Percentiles rank a stretch among this genome's conserved stretches.
phyloP scores from a whole-genome alignment of 1,140 invertebrate species.

The Diorhabda sublineata region DNA sequence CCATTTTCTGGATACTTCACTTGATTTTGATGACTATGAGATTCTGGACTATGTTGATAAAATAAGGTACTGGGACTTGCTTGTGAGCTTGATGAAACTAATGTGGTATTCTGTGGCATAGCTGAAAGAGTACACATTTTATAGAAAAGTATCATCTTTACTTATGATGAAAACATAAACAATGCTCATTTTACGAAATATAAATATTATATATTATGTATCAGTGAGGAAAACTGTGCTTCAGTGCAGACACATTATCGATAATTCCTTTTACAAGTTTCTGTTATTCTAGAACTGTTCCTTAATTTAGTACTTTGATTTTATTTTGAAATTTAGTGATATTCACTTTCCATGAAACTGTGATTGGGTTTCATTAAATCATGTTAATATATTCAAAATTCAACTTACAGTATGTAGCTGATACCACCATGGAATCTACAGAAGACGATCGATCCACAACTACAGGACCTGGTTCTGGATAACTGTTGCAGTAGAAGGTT shows the following conservation, averaged over 20 bases:
- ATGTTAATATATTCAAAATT: too few relatives aligned
- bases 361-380: too few relatives aligned
- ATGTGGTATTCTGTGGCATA: slow-evolving; percentile 46
- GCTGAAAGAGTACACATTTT: slow-evolving; percentile 25
- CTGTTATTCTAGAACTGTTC: too few relatives aligned
- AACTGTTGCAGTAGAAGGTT: slow-evolving; percentile 88
- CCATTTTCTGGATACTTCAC: slow-evolving; percentile 79
- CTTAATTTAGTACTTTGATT: background rate
- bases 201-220: too few relatives aligned
- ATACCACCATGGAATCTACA: slow-evolving; percentile 53
- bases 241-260: too few relatives aligned
- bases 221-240: too few relatives aligned
- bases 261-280: too few relatives aligned
- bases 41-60: slow-evolving; percentile 51
- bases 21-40: slow-evolving; percentile 46
- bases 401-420: slow-evolving; percentile 59
- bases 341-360: too few relatives aligned
- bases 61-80: slow-evolving; percentile 50
- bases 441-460: slow-evolving; percentile 50
- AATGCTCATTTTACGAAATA: too few relatives aligned
- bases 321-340: too few relatives aligned
- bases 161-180: too few relatives aligned
- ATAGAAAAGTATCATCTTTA: too few relatives aligned
- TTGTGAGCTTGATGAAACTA: slow-evolving; percentile 47
- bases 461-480: slow-evolving; percentile 64